Percentiles rank a stretch among this genome's conserved stretches.
Evolutionary conservation across 1,140 invertebrate species (phyloP).

Genomic region (Eciton burchellii): DNA sequence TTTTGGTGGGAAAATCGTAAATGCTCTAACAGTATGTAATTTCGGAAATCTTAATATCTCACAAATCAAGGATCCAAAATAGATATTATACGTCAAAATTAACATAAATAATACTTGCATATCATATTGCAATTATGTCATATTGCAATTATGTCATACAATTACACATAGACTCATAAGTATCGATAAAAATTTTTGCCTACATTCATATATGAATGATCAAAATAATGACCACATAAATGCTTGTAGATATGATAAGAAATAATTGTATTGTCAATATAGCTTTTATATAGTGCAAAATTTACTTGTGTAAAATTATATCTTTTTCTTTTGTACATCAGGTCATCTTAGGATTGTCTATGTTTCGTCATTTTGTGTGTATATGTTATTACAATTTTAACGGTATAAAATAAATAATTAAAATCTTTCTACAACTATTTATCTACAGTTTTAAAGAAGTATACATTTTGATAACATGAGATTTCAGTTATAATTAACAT

Average conservation of each 20-base stretch:
- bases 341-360: neutral
- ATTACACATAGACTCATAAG: constrained; percentile 14
- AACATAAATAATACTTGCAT: constrained; percentile 63
- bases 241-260: neutral
- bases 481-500: neutral
- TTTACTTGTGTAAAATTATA: neutral
- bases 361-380: neutral
- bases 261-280: neutral
- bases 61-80: constrained; percentile 45
- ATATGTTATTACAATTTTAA: no score
- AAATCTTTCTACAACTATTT: neutral
- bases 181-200: constrained; percentile 39
- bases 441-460: neutral
- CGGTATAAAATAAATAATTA: no score
- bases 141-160: neutral
- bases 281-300: neutral
- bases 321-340: constrained; percentile 1
- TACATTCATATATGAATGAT: constrained; percentile 35
- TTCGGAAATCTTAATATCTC: constrained; percentile 27
- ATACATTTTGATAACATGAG: neutral
- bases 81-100: constrained; percentile 53
- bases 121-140: constrained; percentile 59
- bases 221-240: no score
- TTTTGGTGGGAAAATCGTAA: neutral
- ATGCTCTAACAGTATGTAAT: neutral